These are phyloP conservation scores for Epiblema foenella DNA, from an alignment of 2,888 invertebrate genomes.

Conservation along the genomic window DNA sequence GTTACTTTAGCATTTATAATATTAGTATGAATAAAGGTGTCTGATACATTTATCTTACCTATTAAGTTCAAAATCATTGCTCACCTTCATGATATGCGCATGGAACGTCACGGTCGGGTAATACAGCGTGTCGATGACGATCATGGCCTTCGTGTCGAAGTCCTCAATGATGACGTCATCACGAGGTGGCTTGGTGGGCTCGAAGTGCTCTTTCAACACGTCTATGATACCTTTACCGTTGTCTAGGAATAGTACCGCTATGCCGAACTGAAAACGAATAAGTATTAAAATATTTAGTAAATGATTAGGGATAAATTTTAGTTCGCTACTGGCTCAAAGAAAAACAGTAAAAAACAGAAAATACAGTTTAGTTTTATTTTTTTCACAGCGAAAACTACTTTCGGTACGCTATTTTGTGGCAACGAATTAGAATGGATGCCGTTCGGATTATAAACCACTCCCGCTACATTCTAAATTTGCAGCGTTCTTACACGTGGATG, in stretches of 20 bases:
- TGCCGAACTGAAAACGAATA: slow-evolving; percentile 67
- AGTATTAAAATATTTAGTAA: not conserved
- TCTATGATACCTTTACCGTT: slow-evolving; percentile 76
- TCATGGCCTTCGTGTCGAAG: slow-evolving; percentile 75
- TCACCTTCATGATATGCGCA: slow-evolving; percentile 76
- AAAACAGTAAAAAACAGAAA: no score
- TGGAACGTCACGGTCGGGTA: slow-evolving; percentile 78
- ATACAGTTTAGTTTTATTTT: no score
- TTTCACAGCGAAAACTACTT: not conserved
- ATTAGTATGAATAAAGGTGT: no score
- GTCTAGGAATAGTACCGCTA: slow-evolving; percentile 73
- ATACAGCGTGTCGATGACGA: slow-evolving; percentile 75
- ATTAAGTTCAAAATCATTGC: slow-evolving; percentile 2
- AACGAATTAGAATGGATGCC: not conserved
- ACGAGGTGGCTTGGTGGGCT: slow-evolving; percentile 50
- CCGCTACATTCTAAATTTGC: no score
- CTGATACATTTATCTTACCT: no score
- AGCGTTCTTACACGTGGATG: no score
- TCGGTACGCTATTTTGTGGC: not conserved
- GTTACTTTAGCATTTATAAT: no score
- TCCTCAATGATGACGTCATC: slow-evolving; percentile 70
- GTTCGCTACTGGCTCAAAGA: no score
- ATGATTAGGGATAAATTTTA: no score
- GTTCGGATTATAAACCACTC: not conserved
- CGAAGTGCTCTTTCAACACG: slow-evolving; percentile 64